Base-by-base conservation (phyloP, 2,888 invertebrate genomes). In the Cerastis rubricosa region DNA sequence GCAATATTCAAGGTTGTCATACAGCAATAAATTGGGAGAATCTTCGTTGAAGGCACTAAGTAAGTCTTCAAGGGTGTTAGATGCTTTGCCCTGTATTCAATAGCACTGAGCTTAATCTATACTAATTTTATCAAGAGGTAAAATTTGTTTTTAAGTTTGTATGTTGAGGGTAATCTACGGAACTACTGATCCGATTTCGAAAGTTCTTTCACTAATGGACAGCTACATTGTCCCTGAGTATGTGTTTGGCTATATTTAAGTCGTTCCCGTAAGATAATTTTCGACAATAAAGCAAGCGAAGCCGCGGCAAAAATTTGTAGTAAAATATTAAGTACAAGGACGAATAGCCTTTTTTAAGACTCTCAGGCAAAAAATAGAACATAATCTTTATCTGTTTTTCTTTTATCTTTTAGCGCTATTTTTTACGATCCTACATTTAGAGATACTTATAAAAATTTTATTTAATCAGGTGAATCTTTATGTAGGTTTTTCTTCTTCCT, bases 301-400 rank as follows among this genome's bases (percentile, higher is more conserved):
- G 35, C 35, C 35, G 35, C 35, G 35, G 35, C 35, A 1, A 35
- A 3, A 35, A 35, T 35, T 35, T 75, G 54, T 72, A 51, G 25
- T 47, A 61, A 35, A 51, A 76, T 72, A 76, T 77, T 74, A 83
- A 73, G 25, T 25, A 40, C 59, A 40, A 14, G 14, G 43, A 71
- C 59, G 22, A 66, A 71, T 65, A 22, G 57, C 71, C n/a, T 81
- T 79, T n/a, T 68, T 68, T 51, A 77, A 77, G 40, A 64, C 54
- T 49, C 12, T 45, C 22, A 4, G 19, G 57, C 29, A 49, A 49
- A 68, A 67, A 68, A 29, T 61, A n/a, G 3, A 17, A 25, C 19
- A 25, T 74, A 73, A 61, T 66, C 59, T 73, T 80, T 43, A 49
- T 40, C 6, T 8, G 4, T 40, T 40, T n/a, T 8, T 6, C 8